A percentile compares a stretch with the other conserved stretches of the same genome.
phyloP scores from a whole-genome alignment of 1,140 invertebrate genomes.

The Cardiocondyla obscurior region DNA sequence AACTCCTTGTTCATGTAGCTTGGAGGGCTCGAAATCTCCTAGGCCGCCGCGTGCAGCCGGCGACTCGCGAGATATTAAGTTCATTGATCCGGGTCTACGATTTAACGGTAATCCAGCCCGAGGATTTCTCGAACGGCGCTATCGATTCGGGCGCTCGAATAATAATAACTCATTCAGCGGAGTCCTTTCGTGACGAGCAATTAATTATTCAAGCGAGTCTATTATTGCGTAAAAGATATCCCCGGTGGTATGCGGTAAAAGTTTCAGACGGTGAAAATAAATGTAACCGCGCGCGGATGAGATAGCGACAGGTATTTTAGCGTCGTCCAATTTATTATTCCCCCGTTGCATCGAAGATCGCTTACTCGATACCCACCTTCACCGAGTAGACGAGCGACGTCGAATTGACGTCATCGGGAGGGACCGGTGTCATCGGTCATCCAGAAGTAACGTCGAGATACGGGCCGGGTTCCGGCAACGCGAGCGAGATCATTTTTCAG shows the following conservation, averaged over 20 bases:
- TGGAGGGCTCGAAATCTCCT: constrained; percentile 17
- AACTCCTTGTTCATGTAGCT: constrained; percentile 54
- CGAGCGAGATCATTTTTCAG: constrained; percentile 66
- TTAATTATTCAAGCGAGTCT: neutral
- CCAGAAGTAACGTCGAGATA: constrained; percentile 58
- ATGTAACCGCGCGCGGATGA: neutral
- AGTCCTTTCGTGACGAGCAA: neutral
- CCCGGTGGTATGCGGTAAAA: no score
- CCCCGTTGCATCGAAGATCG: constrained; percentile 15
- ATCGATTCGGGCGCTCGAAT: neutral
- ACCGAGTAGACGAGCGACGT: constrained; percentile 38
- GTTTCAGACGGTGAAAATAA: neutral
- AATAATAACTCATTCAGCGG: neutral
- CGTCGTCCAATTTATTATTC: constrained; percentile 47
- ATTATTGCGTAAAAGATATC: neutral
- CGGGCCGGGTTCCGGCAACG: constrained; percentile 56
- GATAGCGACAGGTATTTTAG: constrained; percentile 18
- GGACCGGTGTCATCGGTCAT: constrained; percentile 64
- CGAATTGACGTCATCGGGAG: constrained; percentile 62
- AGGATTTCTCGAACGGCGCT: neutral
- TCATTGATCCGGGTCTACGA: neutral
- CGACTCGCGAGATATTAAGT: constrained; percentile 22
- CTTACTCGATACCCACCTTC: constrained; percentile 56
- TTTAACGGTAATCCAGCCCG: constrained; percentile 4
- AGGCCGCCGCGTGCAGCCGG: neutral